Evolutionary conservation across 1,140 invertebrate genomes (phyloP).

Genomic region (Platorchestia sp.): DNA sequence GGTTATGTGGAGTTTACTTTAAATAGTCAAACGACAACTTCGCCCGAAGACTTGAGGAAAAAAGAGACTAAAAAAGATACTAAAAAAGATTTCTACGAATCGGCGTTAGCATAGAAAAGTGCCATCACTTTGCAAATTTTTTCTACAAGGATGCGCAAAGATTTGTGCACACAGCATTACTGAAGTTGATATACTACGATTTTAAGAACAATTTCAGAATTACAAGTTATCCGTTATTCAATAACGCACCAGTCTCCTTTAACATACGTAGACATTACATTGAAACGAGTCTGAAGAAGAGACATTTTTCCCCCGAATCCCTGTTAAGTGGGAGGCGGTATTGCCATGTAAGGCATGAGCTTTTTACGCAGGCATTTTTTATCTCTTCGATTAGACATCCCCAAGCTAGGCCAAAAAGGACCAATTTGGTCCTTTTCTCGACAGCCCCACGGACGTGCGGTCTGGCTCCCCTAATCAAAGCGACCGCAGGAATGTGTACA

Average conservation of each 20-base stretch:
- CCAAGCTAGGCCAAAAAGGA: constrained; percentile 10
- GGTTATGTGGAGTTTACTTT: not conserved
- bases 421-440: constrained; percentile 49
- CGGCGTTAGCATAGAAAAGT: not conserved
- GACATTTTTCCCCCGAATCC: not conserved
- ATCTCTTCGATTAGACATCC: constrained; percentile 5
- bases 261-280: not conserved
- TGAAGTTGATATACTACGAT: not conserved
- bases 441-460: constrained; percentile 41
- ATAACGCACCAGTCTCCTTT: not conserved
- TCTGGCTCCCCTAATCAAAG: constrained; percentile 6
- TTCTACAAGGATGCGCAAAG: not conserved
- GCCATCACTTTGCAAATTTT: not conserved
- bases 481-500: constrained; percentile 44
- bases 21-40: not conserved
- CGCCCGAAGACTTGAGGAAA: not conserved
- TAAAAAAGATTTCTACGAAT: not conserved
- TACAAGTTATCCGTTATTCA: not conserved
- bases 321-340: not conserved
- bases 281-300: not conserved
- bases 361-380: not conserved
- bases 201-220: too few species aligned
- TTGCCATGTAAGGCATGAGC: not conserved
- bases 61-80: not conserved
- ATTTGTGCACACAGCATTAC: not conserved